phyloP scores from a whole-genome alignment of 2,888 invertebrate species.

The Acleris holmiana region DNA sequence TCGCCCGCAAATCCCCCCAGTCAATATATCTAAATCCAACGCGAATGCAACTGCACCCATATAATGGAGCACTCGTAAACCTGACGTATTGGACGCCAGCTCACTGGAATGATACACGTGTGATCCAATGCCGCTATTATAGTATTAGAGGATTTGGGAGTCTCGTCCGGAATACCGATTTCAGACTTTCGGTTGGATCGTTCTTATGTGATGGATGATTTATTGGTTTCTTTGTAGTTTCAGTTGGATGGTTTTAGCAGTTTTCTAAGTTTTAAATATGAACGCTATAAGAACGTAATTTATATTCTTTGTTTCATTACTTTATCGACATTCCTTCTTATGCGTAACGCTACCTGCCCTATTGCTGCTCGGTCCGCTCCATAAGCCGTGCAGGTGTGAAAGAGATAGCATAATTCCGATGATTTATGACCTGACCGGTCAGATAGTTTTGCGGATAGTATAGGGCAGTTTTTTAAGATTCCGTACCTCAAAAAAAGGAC shows the following conservation, averaged over 20 bases:
- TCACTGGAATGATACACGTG: conserved; percentile 13
- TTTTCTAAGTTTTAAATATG: no score
- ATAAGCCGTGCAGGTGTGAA: no score
- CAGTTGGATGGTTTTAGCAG: not conserved
- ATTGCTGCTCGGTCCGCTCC: no score
- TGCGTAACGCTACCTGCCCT: no score
- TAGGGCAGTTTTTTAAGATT: no score
- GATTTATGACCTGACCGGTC: no score
- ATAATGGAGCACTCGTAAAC: conserved; percentile 13
- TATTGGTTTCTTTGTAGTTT: not conserved
- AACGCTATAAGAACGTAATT: no score
- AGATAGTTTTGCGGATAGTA: no score
- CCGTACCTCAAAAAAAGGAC: no score
- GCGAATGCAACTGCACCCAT: conserved; percentile 6
- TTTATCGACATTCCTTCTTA: no score
- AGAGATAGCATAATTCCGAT: no score
- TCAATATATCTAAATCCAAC: conserved; percentile 22
- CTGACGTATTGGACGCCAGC: conserved; percentile 2
- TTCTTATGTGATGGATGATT: not conserved
- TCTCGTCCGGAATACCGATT: not conserved
- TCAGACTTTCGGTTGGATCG: not conserved
- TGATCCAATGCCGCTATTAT: conserved; percentile 13
- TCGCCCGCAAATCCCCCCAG: not conserved
- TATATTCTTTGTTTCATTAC: no score
- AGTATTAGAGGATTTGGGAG: conserved; percentile 11